These are phyloP conservation scores for Tychaedon coryphoeus DNA, from an alignment of 2,113 vertebrate genomes.

Conservation along the genomic window DNA sequence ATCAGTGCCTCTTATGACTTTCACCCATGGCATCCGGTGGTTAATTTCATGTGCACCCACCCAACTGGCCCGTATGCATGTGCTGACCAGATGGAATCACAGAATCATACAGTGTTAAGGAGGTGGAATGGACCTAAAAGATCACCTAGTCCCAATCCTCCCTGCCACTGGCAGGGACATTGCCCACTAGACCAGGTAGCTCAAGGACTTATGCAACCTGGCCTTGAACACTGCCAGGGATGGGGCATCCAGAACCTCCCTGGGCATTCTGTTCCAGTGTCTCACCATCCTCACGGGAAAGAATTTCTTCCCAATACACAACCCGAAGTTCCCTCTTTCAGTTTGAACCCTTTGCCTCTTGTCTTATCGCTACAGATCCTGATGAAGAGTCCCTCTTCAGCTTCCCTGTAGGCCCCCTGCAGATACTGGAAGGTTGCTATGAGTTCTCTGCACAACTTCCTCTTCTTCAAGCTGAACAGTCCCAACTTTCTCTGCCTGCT, in stretches of 20 bases:
- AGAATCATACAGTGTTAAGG: not conserved
- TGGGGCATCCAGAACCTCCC: not conserved
- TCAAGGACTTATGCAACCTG: not conserved
- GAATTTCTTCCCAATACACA: not conserved
- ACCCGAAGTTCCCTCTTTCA: not conserved
- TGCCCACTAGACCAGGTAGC: rapidly evolving
- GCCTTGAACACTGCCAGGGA: not conserved
- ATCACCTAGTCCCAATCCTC: not conserved
- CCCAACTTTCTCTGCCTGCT: not conserved
- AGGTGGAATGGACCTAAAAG: not conserved
- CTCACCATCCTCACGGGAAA: not conserved
- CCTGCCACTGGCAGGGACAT: not conserved
- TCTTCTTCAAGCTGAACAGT: not conserved
- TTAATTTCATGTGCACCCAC: rapidly evolving
- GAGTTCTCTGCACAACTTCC: not conserved
- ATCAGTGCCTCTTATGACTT: not conserved
- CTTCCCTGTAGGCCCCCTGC: not conserved
- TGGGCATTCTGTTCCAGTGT: not conserved
- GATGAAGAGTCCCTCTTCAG: not conserved
- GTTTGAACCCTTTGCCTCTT: not conserved
- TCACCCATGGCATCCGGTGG: not conserved
- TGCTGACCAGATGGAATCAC: not conserved
- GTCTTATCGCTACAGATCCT: not conserved
- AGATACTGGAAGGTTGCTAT: not conserved
- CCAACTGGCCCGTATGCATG: rapidly evolving